A percentile compares a stretch with the other conserved stretches of the same genome.
phyloP scores from a whole-genome alignment of 2,888 invertebrate species.

The Brenthis ino region DNA sequence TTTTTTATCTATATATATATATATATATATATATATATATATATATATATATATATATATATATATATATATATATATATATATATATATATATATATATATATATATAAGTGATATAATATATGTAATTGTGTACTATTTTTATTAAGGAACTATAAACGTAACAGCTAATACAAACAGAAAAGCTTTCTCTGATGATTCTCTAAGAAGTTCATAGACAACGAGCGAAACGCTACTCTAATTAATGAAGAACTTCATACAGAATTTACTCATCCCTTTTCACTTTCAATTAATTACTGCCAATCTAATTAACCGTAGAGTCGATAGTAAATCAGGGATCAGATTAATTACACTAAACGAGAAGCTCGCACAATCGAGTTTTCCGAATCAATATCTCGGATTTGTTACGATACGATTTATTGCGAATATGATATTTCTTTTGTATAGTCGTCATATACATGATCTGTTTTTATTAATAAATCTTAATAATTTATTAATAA shows the following conservation, averaged over 20 bases:
- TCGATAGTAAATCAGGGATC: conserved; percentile 43
- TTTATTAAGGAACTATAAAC: too few relatives aligned
- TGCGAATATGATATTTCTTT: not conserved
- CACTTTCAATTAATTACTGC: conserved; percentile 39
- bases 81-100: too few relatives aligned
- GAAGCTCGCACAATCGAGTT: conserved; percentile 41
- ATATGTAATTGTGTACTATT: too few relatives aligned
- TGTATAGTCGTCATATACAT: not conserved
- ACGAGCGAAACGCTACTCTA: conserved; percentile 20
- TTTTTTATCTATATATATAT: too few relatives aligned
- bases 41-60: too few relatives aligned
- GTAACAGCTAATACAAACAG: too few relatives aligned
- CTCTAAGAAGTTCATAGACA: conserved; percentile 5
- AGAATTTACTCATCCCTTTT: conserved; percentile 36
- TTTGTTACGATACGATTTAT: conserved; percentile 46
- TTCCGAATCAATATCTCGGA: conserved; percentile 49
- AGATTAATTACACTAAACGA: conserved; percentile 51
- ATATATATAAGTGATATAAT: too few relatives aligned
- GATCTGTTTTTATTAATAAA: not conserved
- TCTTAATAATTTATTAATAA: too few relatives aligned
- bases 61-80: too few relatives aligned
- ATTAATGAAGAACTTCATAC: conserved; percentile 31
- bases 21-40: too few relatives aligned
- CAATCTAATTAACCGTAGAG: conserved; percentile 42
- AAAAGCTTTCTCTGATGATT: not conserved